phyloP scores from a whole-genome alignment of 2,888 invertebrate genomes.

The Galeruca laticollis region DNA sequence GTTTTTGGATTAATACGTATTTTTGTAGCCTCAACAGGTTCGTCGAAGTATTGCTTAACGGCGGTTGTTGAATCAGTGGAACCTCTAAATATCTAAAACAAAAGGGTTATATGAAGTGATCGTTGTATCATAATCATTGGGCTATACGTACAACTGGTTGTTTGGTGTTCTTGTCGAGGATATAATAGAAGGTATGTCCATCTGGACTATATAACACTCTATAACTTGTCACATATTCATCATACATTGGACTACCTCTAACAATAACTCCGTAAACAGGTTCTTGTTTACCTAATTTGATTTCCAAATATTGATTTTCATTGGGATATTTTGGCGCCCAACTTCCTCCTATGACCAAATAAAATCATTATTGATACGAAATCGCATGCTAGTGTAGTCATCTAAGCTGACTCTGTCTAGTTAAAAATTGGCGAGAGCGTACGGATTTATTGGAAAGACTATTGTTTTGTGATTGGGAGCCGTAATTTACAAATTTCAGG shows the following conservation, averaged over 20 bases:
- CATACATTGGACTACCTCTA: constrained; percentile 77
- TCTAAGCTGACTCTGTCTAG: no score
- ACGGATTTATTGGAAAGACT: no score
- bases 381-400: no score
- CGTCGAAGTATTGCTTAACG: constrained; percentile 74
- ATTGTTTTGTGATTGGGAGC: no score
- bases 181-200: constrained; percentile 69
- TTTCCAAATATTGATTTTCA: constrained; percentile 77
- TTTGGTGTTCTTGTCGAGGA: constrained; percentile 65
- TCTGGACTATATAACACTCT: constrained; percentile 76
- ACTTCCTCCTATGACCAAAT: constrained; percentile 68
- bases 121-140: neutral
- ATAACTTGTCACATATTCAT: constrained; percentile 84
- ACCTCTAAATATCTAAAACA: constrained; percentile 77
- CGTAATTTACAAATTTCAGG: no score
- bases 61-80: constrained; percentile 73
- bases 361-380: no score
- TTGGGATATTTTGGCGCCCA: constrained; percentile 78
- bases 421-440: no score
- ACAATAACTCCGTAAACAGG: constrained; percentile 81
- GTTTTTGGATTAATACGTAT: constrained; percentile 80
- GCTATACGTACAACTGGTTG: constrained; percentile 68
- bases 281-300: constrained; percentile 71
- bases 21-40: constrained; percentile 81
- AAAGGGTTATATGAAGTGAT: neutral